Conservation (phyloP, 1,140 invertebrate genomes). For the Solen grandis region DNA sequence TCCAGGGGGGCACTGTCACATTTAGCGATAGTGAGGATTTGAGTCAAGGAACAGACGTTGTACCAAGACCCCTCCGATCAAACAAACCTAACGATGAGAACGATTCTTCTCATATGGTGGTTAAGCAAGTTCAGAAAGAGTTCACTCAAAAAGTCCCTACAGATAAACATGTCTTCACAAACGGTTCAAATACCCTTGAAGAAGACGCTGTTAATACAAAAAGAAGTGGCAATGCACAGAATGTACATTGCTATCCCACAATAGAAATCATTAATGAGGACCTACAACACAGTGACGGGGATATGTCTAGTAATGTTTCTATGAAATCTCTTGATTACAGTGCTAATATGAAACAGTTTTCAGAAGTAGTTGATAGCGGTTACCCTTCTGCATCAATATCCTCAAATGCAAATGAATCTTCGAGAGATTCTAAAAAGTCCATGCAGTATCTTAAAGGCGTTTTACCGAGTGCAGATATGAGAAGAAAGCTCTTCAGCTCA, state of each 20-base stretch:
- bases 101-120: no score
- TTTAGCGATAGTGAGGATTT: neutral
- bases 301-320: neutral
- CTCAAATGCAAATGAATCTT: neutral
- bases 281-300: conserved; percentile 1
- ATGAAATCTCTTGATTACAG: neutral
- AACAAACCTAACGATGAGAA: no score
- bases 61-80: conserved; percentile 26
- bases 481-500: conserved; percentile 33
- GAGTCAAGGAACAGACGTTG: neutral
- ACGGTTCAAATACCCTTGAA: no score
- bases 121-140: no score
- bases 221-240: no score
- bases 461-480: conserved; percentile 7
- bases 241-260: conserved; percentile 36
- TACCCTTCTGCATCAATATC: conserved; percentile 31
- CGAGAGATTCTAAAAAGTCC: neutral
- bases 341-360: neutral
- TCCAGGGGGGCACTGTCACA: conserved; percentile 36
- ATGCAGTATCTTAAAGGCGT: neutral
- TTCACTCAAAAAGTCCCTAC: no score
- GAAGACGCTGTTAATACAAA: no score
- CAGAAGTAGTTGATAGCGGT: conserved; percentile 21
- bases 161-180: no score
- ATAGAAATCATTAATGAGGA: conserved; percentile 46